Percentiles rank a stretch among this genome's conserved stretches.
These are phyloP conservation scores for Malurus splendens DNA, from an alignment of 2,797 vertebrate species.

Conservation along the genomic window DNA sequence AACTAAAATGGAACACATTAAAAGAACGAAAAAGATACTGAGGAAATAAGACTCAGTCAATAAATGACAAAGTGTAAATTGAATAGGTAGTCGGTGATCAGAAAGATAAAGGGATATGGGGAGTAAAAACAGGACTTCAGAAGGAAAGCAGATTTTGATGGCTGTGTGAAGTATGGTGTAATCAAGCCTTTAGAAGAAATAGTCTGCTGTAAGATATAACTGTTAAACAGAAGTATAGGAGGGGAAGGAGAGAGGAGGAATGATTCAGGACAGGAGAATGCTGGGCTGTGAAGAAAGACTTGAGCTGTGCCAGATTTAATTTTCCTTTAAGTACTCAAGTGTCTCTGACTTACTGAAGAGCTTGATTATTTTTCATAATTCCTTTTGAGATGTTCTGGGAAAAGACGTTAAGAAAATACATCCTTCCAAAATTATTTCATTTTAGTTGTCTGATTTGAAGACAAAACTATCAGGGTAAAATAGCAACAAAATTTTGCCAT, in stretches of 20 bases:
- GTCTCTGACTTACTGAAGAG: not conserved
- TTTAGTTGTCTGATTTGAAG: not conserved
- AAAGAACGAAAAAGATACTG: not conserved
- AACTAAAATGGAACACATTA: not conserved
- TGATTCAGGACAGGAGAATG: not conserved
- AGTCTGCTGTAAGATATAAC: not conserved
- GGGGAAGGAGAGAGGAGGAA: not conserved
- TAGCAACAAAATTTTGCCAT: not conserved
- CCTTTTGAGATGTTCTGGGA: not conserved
- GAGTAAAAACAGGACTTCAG: rapidly evolving
- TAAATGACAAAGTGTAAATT: not conserved
- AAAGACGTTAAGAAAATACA: not conserved
- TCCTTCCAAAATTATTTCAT: not conserved
- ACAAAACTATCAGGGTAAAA: not conserved
- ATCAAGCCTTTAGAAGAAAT: not conserved
- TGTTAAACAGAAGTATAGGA: not conserved
- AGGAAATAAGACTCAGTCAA: not conserved
- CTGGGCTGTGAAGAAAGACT: not conserved
- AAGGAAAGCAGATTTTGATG: not conserved
- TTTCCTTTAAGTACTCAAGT: not conserved
- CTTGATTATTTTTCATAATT: not conserved
- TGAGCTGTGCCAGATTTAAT: not conserved
- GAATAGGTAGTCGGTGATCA: not conserved
- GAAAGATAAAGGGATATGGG: not conserved
- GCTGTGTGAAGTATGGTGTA: not conserved